A percentile compares a stretch with the other conserved stretches of the same genome.
Evolutionary conservation across 2,113 vertebrate species (phyloP).

Genomic region (Parus major): DNA sequence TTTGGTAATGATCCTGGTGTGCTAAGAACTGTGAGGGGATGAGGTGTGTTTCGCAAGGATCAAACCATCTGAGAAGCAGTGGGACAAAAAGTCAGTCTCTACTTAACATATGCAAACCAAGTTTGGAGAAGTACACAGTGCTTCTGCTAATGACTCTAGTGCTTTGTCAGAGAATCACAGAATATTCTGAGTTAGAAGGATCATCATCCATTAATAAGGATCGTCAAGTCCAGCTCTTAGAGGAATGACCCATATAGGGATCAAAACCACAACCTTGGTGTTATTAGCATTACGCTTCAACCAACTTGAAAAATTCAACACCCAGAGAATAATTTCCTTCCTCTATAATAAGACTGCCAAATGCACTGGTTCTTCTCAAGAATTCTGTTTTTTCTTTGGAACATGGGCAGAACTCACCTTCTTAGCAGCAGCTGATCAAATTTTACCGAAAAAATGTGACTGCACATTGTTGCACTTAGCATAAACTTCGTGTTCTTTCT

Average conservation of each 20-base stretch:
- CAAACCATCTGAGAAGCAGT: neutral
- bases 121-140: neutral
- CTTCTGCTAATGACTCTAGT: neutral
- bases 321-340: neutral
- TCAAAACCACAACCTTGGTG: neutral
- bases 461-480: fast-evolving
- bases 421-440: neutral
- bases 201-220: neutral
- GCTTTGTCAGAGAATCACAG: neutral
- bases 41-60: neutral
- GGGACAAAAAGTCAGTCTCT: neutral
- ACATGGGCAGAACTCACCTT: neutral
- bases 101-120: neutral
- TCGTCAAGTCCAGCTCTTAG: fast-evolving
- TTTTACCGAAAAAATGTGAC: neutral
- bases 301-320: neutral
- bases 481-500: neutral
- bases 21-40: neutral
- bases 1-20: neutral
- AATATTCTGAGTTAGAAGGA: neutral
- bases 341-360: neutral
- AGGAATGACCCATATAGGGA: neutral
- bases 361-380: neutral
- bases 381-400: neutral
- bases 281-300: neutral